Conservation (phyloP, 1,140 invertebrate species). For the Drosophila subpulchrella region DNA sequence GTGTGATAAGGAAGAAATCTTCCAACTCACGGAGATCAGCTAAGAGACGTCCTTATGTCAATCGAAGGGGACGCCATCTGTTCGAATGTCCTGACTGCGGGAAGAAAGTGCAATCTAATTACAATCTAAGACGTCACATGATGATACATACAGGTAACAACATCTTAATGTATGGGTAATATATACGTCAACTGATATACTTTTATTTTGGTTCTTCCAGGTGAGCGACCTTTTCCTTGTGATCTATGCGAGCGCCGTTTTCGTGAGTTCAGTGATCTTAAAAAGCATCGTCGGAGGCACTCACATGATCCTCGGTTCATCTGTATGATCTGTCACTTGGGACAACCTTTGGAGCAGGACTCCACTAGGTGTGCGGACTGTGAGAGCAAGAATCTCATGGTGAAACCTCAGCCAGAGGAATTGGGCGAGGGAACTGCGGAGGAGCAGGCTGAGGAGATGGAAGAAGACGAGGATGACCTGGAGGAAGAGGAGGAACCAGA, state of each 20-base stretch:
- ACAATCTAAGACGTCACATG: constrained; percentile 80
- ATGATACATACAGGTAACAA: constrained; percentile 81
- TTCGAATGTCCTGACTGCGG: constrained; percentile 77
- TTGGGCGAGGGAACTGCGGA: background rate
- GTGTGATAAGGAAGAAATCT: constrained; percentile 26
- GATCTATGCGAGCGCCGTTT: constrained; percentile 87
- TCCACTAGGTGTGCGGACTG: constrained; percentile 73
- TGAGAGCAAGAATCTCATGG: constrained; percentile 67
- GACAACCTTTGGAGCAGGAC: constrained; percentile 66
- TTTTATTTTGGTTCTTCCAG: constrained; percentile 20
- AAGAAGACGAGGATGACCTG: constrained; percentile 13
- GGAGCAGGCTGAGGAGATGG: constrained; percentile 10
- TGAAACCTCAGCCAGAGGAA: constrained; percentile 43
- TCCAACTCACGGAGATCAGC: constrained; percentile 23
- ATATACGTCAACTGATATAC: background rate
- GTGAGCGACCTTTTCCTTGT: constrained; percentile 84
- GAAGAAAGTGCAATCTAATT: constrained; percentile 82
- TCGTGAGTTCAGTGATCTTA: constrained; percentile 86
- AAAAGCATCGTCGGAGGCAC: constrained; percentile 86
- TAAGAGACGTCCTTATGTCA: constrained; percentile 47
- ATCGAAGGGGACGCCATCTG: constrained; percentile 60
- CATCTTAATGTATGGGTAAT: background rate
- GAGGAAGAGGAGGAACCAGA: constrained; percentile 8
- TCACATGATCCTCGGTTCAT: constrained; percentile 86
- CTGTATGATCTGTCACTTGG: constrained; percentile 85